A percentile compares a stretch with the other conserved stretches of the same genome.
These are phyloP conservation scores for Orientallactaga sibirica DNA, from an alignment of 2,797 vertebrate species.

Conservation along the genomic window DNA sequence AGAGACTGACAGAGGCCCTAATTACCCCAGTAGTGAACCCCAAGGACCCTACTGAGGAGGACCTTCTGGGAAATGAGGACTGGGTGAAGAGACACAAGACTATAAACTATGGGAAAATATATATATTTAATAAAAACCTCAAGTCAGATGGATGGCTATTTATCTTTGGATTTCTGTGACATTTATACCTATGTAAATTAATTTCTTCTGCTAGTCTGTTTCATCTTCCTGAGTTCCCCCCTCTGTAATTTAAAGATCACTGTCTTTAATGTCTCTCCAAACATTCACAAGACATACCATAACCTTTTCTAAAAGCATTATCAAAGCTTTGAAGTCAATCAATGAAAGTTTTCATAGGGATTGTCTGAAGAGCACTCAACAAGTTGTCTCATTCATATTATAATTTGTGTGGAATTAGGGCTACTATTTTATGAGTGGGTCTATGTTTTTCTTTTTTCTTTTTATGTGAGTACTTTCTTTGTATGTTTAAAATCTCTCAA, in stretches of 20 bases:
- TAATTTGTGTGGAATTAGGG: not conserved
- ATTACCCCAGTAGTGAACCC: no score
- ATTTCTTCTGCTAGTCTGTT: not conserved
- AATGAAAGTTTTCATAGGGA: constrained; percentile 50
- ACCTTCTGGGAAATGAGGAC: no score
- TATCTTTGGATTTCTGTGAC: not conserved
- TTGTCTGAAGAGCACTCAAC: constrained; percentile 39
- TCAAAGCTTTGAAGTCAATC: constrained; percentile 68
- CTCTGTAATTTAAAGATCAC: constrained; percentile 28
- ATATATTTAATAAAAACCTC: not conserved
- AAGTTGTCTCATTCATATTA: constrained; percentile 23
- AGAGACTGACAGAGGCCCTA: no score
- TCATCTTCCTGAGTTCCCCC: not conserved
- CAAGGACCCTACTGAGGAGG: no score
- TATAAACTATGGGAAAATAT: no score
- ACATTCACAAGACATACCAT: constrained; percentile 70
- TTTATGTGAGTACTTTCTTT: constrained; percentile 49
- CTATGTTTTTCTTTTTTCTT: constrained; percentile 38
- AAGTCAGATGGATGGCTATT: not conserved
- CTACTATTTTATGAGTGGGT: constrained; percentile 1
- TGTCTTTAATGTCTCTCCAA: constrained; percentile 43
- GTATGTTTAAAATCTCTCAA: constrained; percentile 9
- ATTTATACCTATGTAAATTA: not conserved
- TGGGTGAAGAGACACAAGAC: no score
- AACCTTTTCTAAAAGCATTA: constrained; percentile 50